Evolutionary conservation across 2,888 invertebrate genomes (phyloP).

Genomic region (Torymus auratus): DNA sequence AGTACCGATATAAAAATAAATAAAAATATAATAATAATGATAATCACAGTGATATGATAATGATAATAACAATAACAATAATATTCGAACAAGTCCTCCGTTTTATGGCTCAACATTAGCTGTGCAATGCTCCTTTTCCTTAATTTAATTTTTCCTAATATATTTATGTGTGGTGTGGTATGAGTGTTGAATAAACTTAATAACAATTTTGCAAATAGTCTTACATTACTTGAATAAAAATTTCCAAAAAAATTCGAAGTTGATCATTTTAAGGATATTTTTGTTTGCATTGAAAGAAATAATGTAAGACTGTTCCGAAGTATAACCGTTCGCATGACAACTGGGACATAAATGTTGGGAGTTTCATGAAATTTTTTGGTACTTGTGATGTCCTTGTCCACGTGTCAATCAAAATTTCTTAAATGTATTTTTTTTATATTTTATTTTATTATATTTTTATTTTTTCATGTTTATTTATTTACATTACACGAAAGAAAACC

Average conservation of each 20-base stretch:
- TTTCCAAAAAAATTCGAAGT: too few species aligned
- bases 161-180: background rate
- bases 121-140: background rate
- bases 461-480: too few species aligned
- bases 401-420: too few species aligned
- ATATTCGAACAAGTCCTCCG: background rate
- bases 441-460: too few species aligned
- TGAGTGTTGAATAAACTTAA: background rate
- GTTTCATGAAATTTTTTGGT: constrained; percentile 4
- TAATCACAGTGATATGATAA: constrained; percentile 22
- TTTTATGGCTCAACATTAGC: constrained; percentile 15
- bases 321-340: too few species aligned
- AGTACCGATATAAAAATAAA: background rate
- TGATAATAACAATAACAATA: constrained; percentile 50
- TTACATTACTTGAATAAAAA: too few species aligned
- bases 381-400: background rate
- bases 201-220: background rate
- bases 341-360: background rate
- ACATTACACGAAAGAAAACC: too few species aligned
- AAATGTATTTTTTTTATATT: too few species aligned
- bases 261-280: too few species aligned
- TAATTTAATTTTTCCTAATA: constrained; percentile 12
- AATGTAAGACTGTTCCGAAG: too few species aligned
- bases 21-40: constrained; percentile 29
- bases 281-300: too few species aligned